phyloP scores from a whole-genome alignment of 2,113 vertebrate species.

The Acanthisitta chloris region DNA sequence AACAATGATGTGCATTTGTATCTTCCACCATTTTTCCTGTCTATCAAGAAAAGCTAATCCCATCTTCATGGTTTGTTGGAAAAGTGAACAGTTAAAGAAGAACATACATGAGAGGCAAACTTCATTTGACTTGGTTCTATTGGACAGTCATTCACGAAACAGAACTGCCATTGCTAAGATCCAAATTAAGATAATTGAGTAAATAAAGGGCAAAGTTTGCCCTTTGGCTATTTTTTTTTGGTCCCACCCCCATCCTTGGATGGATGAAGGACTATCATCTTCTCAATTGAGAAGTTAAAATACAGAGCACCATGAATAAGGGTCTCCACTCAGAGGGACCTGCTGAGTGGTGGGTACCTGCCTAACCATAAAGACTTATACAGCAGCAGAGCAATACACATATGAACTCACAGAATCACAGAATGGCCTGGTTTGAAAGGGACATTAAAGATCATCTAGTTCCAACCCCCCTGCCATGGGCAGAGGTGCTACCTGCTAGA shows the following conservation, averaged over 20 bases:
- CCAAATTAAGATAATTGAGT: background rate
- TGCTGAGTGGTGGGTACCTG: background rate
- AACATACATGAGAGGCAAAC: background rate
- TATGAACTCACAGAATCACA: background rate
- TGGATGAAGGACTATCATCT: background rate
- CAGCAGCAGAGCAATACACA: background rate
- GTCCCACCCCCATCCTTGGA: background rate
- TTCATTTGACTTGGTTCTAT: background rate
- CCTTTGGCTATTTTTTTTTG: background rate
- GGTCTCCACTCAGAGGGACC: background rate
- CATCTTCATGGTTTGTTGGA: background rate
- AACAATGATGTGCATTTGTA: background rate
- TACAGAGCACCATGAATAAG: background rate
- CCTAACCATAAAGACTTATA: background rate
- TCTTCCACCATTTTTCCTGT: background rate
- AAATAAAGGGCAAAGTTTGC: background rate
- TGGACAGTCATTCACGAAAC: background rate
- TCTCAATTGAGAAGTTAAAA: background rate
- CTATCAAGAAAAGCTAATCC: background rate
- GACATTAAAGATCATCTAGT: background rate
- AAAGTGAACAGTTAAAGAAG: background rate
- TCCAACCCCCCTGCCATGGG: background rate
- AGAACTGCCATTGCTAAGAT: background rate
- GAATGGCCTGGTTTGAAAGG: background rate
- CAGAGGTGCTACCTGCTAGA: background rate